Evolutionary conservation across 1,140 invertebrate genomes (phyloP), one percentile per base, ranked within the genome.

Genomic region (Chlorops oryzae): DNA sequence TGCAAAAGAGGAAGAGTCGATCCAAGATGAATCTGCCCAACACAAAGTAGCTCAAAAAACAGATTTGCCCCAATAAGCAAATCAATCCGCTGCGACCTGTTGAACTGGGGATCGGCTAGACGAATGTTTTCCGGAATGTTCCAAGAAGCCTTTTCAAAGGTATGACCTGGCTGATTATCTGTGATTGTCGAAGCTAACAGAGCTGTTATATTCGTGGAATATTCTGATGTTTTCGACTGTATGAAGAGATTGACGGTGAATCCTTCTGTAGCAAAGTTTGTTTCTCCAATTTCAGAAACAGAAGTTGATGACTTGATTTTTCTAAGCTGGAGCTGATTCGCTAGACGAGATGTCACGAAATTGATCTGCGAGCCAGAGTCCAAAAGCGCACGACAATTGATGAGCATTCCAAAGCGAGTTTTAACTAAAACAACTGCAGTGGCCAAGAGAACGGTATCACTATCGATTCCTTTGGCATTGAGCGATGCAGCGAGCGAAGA

Each of bases 201-300:
- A 5, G 47, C 20, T 4, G 34, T 23, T 3, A 28, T 6, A 3
- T 5, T 39, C 5, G 37, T 15, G 77, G 18, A 27, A 17, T 25
- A 39, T 3, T 18, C 12, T n/a, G 4, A 23, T 6, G 21, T 20
- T 18, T 5, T 4, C 2, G 46, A 47, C n/a, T 48, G 12, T 22
- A 40, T 6, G 9, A 5, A 2, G 18, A 48, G 18, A 12, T 48
- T 13, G 4, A 48, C 27, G 22, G 5, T 17, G 18, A 22, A 37
- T 9, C 24, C 10, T 7, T 17, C 38, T 5, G 42, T 17, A 5
- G 10, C 12, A 18, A 49, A 22, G 17, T 37, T 21, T 13, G 13
- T 9, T 28, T 41, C 45, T 15, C 47, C 37, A 20, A 50, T 50
- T 5, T 39, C 47, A 0, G 39, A 50, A 20, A 50, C 28, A 21